Percentiles rank a stretch among this genome's conserved stretches.
phyloP scores from a whole-genome alignment of 2,888 invertebrate genomes.

The Clusia tigrina region DNA sequence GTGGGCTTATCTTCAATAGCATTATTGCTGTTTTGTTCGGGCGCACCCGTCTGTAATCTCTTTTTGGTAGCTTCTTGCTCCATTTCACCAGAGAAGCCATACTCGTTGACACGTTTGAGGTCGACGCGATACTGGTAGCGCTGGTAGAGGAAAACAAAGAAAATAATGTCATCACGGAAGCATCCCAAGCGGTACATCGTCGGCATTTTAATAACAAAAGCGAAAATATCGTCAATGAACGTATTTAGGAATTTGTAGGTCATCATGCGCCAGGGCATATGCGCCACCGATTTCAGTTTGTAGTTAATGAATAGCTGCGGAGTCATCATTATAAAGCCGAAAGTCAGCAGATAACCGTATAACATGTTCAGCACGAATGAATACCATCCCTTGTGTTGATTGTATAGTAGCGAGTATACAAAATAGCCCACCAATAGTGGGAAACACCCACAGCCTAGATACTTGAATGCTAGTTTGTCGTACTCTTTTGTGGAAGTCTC shows the following conservation, averaged over 20 bases:
- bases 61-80: constrained; percentile 50
- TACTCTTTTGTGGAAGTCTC: constrained; percentile 93
- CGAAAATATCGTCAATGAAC: constrained; percentile 99
- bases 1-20: constrained; percentile 11
- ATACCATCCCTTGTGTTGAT: constrained; percentile 99
- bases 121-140: constrained; percentile 99
- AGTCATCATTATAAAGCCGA: constrained; percentile 99
- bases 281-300: constrained; percentile 98
- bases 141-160: constrained; percentile 98
- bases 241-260: constrained; percentile 99
- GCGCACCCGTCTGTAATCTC: constrained; percentile 27
- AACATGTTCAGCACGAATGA: constrained; percentile 96
- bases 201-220: constrained; percentile 99
- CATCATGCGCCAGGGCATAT: constrained; percentile 99
- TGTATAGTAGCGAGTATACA: constrained; percentile 91
- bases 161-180: constrained; percentile 98
- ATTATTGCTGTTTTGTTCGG: too few relatives aligned
- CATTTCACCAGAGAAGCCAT: constrained; percentile 96
- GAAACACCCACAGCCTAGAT: constrained; percentile 95
- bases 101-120: constrained; percentile 93
- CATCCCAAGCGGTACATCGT: constrained; percentile 98
- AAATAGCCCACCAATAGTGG: constrained; percentile 94
- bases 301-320: constrained; percentile 99
- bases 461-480: constrained; percentile 94
- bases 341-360: constrained; percentile 96